Evolutionary conservation across 1,140 invertebrate genomes (phyloP).

Genomic region (Drosophila ogumai): DNA sequence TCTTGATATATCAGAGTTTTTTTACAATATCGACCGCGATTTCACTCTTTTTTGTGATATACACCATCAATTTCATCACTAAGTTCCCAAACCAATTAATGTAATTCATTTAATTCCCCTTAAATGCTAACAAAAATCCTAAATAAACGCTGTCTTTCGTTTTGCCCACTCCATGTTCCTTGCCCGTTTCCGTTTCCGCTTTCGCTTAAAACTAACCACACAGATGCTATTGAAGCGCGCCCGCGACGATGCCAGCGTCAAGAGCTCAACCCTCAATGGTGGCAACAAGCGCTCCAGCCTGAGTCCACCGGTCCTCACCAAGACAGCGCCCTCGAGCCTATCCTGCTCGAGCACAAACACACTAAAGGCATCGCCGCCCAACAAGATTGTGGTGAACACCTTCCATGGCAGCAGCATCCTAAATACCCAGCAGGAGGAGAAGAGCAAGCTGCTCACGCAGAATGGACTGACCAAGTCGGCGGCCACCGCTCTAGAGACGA

Average conservation of each 20-base stretch:
- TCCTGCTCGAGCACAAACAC: conserved; percentile 54
- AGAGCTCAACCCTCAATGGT: conserved; percentile 25
- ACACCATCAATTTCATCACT: too few relatives aligned
- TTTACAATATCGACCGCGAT: too few relatives aligned
- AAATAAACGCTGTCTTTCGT: not conserved
- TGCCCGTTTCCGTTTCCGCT: conserved; percentile 29
- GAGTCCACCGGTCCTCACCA: conserved; percentile 34
- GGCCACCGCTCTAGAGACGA: conserved; percentile 74
- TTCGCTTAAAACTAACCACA: conserved; percentile 54
- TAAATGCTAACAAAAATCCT: not conserved
- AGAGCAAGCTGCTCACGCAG: conserved; percentile 74
- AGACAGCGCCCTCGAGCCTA: conserved; percentile 14
- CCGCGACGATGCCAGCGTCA: conserved; percentile 66
- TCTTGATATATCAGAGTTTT: too few relatives aligned
- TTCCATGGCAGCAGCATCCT: conserved; percentile 82
- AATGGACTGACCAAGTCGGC: conserved; percentile 81
- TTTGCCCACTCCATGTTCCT: not conserved
- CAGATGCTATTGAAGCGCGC: conserved; percentile 84
- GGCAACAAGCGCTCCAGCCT: conserved; percentile 49
- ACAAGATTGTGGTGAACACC: conserved; percentile 81
- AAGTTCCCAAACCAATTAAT: not conserved
- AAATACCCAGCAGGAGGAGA: conserved; percentile 72
- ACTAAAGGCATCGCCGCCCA: conserved; percentile 51
- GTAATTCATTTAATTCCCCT: not conserved
- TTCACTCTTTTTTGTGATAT: not conserved